Evolutionary conservation across 2,797 vertebrate species (phyloP).

Genomic region (Lycodopsis pacificus): DNA sequence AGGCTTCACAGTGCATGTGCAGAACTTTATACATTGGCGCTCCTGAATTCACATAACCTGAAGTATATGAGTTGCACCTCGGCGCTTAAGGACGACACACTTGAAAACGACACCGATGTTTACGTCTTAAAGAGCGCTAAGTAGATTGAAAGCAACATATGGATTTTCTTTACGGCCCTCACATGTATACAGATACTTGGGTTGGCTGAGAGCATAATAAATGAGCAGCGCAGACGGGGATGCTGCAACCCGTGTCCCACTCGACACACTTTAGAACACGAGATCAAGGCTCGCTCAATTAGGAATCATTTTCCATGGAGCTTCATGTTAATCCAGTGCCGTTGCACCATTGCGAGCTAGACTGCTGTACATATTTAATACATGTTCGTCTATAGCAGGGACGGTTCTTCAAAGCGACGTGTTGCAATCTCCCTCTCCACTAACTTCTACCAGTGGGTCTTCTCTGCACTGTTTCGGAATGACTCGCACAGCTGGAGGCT

Average conservation of each 20-base stretch:
- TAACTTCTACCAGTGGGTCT: constrained; percentile 53
- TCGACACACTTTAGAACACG: constrained; percentile 46
- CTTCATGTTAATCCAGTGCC: constrained; percentile 63
- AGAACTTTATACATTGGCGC: neutral
- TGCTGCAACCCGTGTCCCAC: constrained; percentile 24
- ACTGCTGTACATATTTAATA: constrained; percentile 61
- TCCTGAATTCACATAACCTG: neutral
- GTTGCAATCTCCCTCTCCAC: constrained; percentile 28
- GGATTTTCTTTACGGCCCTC: constrained; percentile 22
- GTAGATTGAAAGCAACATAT: constrained; percentile 42
- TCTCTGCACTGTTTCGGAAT: constrained; percentile 64
- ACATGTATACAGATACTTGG: constrained; percentile 21
- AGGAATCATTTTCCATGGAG: constrained; percentile 67
- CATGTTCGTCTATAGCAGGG: constrained; percentile 25
- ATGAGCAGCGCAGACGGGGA: constrained; percentile 22
- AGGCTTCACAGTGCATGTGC: neutral
- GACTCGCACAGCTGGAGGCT: constrained; percentile 82
- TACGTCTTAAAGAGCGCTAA: constrained; percentile 14
- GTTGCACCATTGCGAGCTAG: constrained; percentile 34
- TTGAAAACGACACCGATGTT: constrained; percentile 4
- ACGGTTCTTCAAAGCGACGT: constrained; percentile 57
- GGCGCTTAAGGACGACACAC: neutral
- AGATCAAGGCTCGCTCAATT: constrained; percentile 70
- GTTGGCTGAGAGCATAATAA: constrained; percentile 37
- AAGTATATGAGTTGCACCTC: neutral